Base-by-base conservation (phyloP, 2,797 vertebrate species). In the Eurystomus glaucurus region DNA sequence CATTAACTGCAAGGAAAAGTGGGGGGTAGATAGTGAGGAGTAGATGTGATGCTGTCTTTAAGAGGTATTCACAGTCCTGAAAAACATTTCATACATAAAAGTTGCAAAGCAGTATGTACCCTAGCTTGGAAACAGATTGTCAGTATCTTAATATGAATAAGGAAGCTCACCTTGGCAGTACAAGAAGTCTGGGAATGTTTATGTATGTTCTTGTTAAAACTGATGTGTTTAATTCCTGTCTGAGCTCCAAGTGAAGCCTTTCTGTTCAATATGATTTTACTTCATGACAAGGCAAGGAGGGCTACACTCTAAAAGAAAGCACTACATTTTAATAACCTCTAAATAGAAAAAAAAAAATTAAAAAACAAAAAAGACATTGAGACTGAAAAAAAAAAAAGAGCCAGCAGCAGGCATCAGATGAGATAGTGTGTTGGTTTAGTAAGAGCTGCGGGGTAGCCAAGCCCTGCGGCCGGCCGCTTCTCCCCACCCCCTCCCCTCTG, bases 141-240 rank as follows among this genome's bases (percentile, higher is more conserved):
- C 57, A 61, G 6, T 85, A 78, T 80, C 64, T 80, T 68, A 84
- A 43, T 72, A 90, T 61, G 64, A 91, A 74, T 89, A 94, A 97
- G 91, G 57, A 88, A 88, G 50, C 60, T 87, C 64, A 70, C 2
- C 1, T 31, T 75, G 68, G 54, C 55, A 64, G 70, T 61, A 61
- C 22, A 61, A 69, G 72, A 78, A 86, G 41, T 77, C 76, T 88
- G 52, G 64, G 18, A 66, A 90, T 90, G 69, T 86, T 96, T 92
- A 90, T 85, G 51, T 58, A 90, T 84, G 57, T 50, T 92, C 79
- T 88, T 91, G 72, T 90, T 96, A 90, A 93, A 94, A 88, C 37
- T 41, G 18, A 26, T 85, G 31, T 74, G 29, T 78, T 81, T 85
- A 90, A 71, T 92, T 94, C 72, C 57, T 81, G 11, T 46, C 79